Evolutionary conservation across 2,113 vertebrate genomes (phyloP).

Genomic region (Salvelinus fontinalis): DNA sequence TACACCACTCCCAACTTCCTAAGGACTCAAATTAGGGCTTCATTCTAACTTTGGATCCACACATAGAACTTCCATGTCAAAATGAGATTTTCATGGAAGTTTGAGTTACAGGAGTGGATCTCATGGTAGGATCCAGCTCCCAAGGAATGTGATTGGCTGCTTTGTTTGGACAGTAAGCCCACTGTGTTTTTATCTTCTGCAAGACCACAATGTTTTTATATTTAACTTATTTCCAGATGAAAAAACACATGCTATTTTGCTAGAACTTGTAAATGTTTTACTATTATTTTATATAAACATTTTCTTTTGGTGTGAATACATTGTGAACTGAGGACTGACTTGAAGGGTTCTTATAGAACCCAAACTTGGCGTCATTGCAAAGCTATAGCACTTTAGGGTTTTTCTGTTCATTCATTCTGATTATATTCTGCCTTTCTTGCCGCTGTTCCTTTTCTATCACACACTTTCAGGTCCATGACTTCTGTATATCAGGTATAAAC

Average conservation of each 20-base stretch:
- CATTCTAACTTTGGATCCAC: not conserved
- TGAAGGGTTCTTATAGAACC: not conserved
- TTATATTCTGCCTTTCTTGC: not conserved
- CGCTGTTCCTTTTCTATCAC: not conserved
- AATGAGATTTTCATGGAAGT: too few species aligned
- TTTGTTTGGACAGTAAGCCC: not conserved
- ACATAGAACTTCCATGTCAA: not conserved
- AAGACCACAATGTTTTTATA: constrained; percentile 2
- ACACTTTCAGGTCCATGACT: not conserved
- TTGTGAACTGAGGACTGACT: not conserved
- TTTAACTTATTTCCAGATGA: not conserved
- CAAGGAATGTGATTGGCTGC: not conserved
- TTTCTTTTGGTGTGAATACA: not conserved
- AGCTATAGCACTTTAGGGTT: not conserved
- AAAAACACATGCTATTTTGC: not conserved
- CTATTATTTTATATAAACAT: not conserved
- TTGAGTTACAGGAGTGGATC: too few species aligned
- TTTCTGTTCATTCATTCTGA: not conserved
- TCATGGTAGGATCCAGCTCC: not conserved
- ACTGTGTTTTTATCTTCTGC: not conserved
- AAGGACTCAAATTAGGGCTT: not conserved
- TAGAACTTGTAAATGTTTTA: not conserved
- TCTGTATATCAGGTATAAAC: not conserved
- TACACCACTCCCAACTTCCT: not conserved
- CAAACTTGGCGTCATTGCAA: not conserved